Evolutionary conservation across 2,113 vertebrate genomes (phyloP).

Genomic region (Xenopus tropicalis): UCB_Xtro_10.0 CM004450.2:41676501-41677000

Average conservation of each 20-base stretch:
- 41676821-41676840: too few species aligned
- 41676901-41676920: too few species aligned
- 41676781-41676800: too few species aligned
- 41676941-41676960: too few species aligned
- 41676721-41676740: neutral
- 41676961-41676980: too few species aligned
- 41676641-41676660: neutral
- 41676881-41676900: too few species aligned
- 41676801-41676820: too few species aligned
- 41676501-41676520: neutral
- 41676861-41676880: too few species aligned
- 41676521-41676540: neutral
- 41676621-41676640: neutral
- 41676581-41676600: neutral
- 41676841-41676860: too few species aligned
- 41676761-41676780: too few species aligned
- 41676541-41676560: neutral
- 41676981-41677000: too few species aligned
- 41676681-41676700: constrained; percentile 10
- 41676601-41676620: neutral
- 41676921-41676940: too few species aligned
- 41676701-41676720: neutral
- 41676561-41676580: neutral
- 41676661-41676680: neutral
- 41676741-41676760: neutral